Evolutionary conservation across 1,140 invertebrate genomes (phyloP).

Genomic region (Pararge aegeria): DNA sequence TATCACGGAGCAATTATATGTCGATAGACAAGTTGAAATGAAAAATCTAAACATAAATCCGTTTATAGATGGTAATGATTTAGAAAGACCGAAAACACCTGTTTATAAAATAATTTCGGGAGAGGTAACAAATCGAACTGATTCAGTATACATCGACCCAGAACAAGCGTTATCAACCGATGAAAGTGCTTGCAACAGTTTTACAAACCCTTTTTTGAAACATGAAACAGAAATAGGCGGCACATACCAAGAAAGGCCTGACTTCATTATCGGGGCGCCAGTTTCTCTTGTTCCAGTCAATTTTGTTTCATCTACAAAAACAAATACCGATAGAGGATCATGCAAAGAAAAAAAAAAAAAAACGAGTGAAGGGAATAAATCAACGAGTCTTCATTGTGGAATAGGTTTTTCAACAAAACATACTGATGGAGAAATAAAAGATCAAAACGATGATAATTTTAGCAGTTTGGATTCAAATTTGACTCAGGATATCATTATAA

Average conservation of each 20-base stretch:
- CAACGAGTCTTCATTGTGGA: neutral
- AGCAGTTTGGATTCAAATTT: conserved; percentile 29
- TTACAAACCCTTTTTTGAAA: conserved; percentile 59
- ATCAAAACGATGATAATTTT: conserved; percentile 16
- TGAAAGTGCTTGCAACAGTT: conserved; percentile 49
- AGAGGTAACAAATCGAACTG: conserved; percentile 37
- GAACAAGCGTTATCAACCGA: conserved; percentile 35
- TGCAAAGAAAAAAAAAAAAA: conserved; percentile 6
- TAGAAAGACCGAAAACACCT: conserved; percentile 35
- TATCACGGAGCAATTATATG: conserved; percentile 41
- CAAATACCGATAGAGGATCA: neutral
- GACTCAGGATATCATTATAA: conserved; percentile 21
- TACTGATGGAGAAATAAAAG: conserved; percentile 7
- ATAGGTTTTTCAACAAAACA: conserved; percentile 2
- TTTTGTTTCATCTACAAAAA: conserved; percentile 21
- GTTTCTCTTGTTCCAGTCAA: conserved; percentile 65
- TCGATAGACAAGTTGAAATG: conserved; percentile 21
- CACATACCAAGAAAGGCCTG: conserved; percentile 42
- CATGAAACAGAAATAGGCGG: conserved; percentile 37
- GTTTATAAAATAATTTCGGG: conserved; percentile 61
- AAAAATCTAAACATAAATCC: conserved; percentile 51
- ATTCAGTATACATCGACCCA: conserved; percentile 40
- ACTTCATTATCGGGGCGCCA: conserved; percentile 76
- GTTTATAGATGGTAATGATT: conserved; percentile 38
- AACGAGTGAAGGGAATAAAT: conserved; percentile 3